Evolutionary conservation across 2,888 invertebrate genomes (phyloP).

Genomic region (Buathra laborator): DNA sequence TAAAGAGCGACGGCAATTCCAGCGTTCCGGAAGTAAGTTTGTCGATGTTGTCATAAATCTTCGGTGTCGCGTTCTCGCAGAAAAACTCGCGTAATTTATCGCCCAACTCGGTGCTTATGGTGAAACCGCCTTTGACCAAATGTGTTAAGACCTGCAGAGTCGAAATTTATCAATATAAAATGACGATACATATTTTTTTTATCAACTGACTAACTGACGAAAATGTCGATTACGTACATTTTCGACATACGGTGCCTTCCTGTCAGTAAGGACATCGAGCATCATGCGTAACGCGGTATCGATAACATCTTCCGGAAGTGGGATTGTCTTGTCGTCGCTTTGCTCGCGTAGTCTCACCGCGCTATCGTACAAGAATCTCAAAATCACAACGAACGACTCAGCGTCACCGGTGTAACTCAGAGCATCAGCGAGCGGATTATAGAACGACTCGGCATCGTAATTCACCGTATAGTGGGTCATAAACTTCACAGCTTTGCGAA

Average conservation of each 20-base stretch:
- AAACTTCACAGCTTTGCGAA: slow-evolving; percentile 60
- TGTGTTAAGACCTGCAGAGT: slow-evolving; percentile 86
- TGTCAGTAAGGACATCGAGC: not conserved
- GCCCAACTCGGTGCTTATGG: slow-evolving; percentile 88
- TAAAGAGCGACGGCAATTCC: slow-evolving; percentile 32
- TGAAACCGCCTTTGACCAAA: slow-evolving; percentile 89
- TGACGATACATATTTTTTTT: not conserved
- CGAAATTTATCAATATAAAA: slow-evolving; percentile 73
- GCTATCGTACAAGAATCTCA: slow-evolving; percentile 48
- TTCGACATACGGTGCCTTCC: not conserved
- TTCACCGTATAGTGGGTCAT: slow-evolving; percentile 51
- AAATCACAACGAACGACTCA: slow-evolving; percentile 58
- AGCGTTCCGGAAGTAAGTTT: slow-evolving; percentile 89
- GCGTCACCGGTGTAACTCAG: slow-evolving; percentile 71
- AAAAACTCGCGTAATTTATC: slow-evolving; percentile 89
- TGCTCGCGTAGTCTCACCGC: not conserved
- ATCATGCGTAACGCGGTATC: slow-evolving; percentile 33
- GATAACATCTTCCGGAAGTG: not conserved
- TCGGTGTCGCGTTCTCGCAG: slow-evolving; percentile 89
- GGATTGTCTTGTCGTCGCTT: not conserved
- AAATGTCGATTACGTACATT: slow-evolving; percentile 18
- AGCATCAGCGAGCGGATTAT: slow-evolving; percentile 60
- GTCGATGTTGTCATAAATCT: slow-evolving; percentile 88
- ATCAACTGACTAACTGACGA: not conserved
- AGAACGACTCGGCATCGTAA: slow-evolving; percentile 55